Evolutionary conservation across 2,797 vertebrate species (phyloP), one percentile per base, ranked within the genome.

Genomic region (Molossus molossus): DNA sequence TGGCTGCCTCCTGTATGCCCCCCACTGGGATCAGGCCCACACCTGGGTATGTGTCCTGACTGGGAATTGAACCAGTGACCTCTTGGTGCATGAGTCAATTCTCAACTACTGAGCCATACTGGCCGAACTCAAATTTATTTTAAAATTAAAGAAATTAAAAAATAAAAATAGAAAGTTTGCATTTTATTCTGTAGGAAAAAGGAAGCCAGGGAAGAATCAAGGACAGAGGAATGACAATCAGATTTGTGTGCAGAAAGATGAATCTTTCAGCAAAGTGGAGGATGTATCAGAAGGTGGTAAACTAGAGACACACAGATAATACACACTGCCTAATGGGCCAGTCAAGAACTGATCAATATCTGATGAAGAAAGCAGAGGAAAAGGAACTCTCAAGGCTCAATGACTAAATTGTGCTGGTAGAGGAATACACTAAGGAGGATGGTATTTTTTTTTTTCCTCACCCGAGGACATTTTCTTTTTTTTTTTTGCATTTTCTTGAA

Each of bases 171-270:
- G 20, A 67, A 69, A 69, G 67, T 55, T 70, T 57, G 27, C 20
- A n/a, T 76, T 85, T 88, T 62, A 76, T 80, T 80, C 33, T 55
- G 23, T 9, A 94, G n/a, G 40, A 64, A 94, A 72, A 76, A 65
- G 7, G 25, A 17, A 90, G 48, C 21, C 75, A 82, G 55, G 58
- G 20, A 91, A 94, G 45, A 95, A 65, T 77, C 80, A n/a, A 6
- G 10, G 82, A 10, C 13, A 83, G 81, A 92, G 21, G 17, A 50
- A 93, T 21, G 25, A 89, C 11, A 62, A n/a, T 67, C 45, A 65
- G 15, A 79, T 67, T 81, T 77, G n/a, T 64, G 7, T 64, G 17
- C 75, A 7, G 29, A 83, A 90, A 87, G 64, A 79, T 11, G 40
- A 79, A 60, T 84, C 50, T 87, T 79, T 73, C 53, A 25, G 48